Percentiles rank a stretch among this genome's conserved stretches.
These are phyloP conservation scores for Fistularia tabacaria DNA, from an alignment of 2,797 vertebrate genomes.

Conservation along the genomic window DNA sequence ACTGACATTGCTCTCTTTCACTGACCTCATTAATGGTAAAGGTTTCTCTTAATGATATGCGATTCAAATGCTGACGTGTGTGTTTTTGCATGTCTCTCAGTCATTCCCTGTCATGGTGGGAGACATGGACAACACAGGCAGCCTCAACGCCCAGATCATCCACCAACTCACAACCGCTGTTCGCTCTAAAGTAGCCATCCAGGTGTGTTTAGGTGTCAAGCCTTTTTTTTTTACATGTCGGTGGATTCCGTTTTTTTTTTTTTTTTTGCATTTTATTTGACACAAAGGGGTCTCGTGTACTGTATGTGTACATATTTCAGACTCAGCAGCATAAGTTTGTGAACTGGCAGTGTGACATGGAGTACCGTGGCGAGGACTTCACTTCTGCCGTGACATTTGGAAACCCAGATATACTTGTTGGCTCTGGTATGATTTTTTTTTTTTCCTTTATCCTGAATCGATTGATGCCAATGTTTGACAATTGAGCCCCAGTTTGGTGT, in stretches of 20 bases:
- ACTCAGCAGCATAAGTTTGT: constrained; percentile 93
- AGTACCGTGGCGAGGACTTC: constrained; percentile 86
- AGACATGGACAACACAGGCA: constrained; percentile 90
- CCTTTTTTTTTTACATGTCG: background rate
- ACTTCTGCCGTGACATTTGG: constrained; percentile 85
- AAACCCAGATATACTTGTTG: constrained; percentile 87
- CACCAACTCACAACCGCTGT: constrained; percentile 82
- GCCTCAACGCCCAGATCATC: constrained; percentile 89
- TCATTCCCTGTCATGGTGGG: constrained; percentile 90
- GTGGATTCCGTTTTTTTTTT: rapidly evolving
- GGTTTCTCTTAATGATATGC: too few relatives aligned
- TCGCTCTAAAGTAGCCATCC: constrained; percentile 88
- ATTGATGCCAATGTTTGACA: too few relatives aligned
- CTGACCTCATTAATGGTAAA: too few relatives aligned
- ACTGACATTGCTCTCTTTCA: too few relatives aligned
- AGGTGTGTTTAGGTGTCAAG: constrained; percentile 61
- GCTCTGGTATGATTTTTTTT: constrained; percentile 77
- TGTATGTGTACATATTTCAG: constrained; percentile 50
- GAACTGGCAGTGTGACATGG: constrained; percentile 90
- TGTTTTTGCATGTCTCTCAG: constrained; percentile 48
- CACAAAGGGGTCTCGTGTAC: too few relatives aligned
- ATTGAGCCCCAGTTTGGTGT: too few relatives aligned
- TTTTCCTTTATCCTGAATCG: too few relatives aligned
- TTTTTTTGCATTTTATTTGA: background rate
- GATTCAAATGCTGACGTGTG: too few relatives aligned